Conservation (phyloP, 2,797 vertebrate genomes). For the Crocidura indochinensis region DNA sequence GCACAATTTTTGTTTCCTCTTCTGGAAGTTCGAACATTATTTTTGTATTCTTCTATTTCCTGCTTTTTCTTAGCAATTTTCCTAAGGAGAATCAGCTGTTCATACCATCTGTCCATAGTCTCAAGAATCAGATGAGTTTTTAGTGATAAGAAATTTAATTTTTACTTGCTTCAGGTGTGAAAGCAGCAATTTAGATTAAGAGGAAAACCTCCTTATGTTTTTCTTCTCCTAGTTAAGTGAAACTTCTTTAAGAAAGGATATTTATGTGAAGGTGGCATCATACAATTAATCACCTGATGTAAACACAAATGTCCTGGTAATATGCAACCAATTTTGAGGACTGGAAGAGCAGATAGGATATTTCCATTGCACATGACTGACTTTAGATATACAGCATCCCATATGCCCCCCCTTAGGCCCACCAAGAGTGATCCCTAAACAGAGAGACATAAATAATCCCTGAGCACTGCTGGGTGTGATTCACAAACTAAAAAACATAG, state of each 20-base stretch:
- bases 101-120: conserved; percentile 79
- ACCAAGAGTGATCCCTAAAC: too few species aligned
- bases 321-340: not conserved
- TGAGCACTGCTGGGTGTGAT: too few species aligned
- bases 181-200: not conserved
- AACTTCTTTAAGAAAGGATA: not conserved
- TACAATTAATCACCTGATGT: not conserved
- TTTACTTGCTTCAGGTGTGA: conserved; percentile 53
- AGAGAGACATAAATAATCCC: too few species aligned
- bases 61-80: conserved; percentile 78
- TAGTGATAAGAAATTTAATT: conserved; percentile 51
- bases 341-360: too few species aligned
- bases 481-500: not conserved
- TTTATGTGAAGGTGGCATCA: not conserved
- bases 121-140: conserved; percentile 57
- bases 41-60: conserved; percentile 83
- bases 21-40: conserved; percentile 75
- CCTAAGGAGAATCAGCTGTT: conserved; percentile 81
- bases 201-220: accelerated
- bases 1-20: conserved; percentile 62
- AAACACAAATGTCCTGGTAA: not conserved
- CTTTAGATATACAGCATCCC: too few species aligned
- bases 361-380: too few species aligned
- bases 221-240: accelerated
- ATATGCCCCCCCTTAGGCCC: too few species aligned